Evolutionary conservation across 2,888 invertebrate species (phyloP).

Genomic region (Drosophila hamatofila): DNA sequence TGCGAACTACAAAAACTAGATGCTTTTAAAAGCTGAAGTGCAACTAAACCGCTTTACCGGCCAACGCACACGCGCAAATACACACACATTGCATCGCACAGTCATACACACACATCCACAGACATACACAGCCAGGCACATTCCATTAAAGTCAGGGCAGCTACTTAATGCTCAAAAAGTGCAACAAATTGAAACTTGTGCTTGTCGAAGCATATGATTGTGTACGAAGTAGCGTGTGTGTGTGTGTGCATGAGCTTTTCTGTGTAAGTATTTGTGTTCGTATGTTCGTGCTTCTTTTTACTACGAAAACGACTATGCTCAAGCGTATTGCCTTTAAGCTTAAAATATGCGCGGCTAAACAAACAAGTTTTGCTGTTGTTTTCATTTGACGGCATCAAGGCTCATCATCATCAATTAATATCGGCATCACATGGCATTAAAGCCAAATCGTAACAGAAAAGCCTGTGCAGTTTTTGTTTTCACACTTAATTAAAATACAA

Average conservation of each 20-base stretch:
- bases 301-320: constrained; percentile 62
- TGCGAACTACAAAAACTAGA: constrained; percentile 52
- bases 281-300: constrained; percentile 25
- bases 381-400: constrained; percentile 28
- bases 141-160: constrained; percentile 58
- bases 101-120: constrained; percentile 17
- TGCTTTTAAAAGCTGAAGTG: constrained; percentile 70
- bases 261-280: neutral
- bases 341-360: constrained; percentile 45
- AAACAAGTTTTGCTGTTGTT: constrained; percentile 37
- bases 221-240: constrained; percentile 54
- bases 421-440: constrained; percentile 37
- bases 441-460: constrained; percentile 14
- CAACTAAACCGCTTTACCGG: constrained; percentile 74
- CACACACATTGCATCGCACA: constrained; percentile 33
- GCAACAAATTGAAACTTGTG: constrained; percentile 84
- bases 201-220: constrained; percentile 83
- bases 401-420: constrained; percentile 40
- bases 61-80: constrained; percentile 46
- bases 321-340: constrained; percentile 69
- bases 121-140: constrained; percentile 23
- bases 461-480: neutral
- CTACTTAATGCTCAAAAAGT: constrained; percentile 82
- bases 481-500: neutral
- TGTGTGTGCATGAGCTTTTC: constrained; percentile 9